These are phyloP conservation scores for Euglossa dilemma DNA, from an alignment of 1,140 invertebrate species.

Conservation along the genomic window DNA sequence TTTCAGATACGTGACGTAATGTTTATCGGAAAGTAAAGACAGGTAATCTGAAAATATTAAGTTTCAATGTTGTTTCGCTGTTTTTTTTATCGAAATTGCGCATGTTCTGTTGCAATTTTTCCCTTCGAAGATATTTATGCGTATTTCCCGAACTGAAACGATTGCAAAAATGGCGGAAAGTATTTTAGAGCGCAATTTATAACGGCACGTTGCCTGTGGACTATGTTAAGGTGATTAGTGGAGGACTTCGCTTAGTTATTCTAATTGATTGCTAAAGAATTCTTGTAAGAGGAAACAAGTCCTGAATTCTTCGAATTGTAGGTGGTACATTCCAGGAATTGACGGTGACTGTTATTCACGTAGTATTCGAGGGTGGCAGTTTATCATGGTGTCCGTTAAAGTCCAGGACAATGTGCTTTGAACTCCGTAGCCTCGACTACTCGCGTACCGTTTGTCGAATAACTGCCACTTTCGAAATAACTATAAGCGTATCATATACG, in stretches of 20 bases:
- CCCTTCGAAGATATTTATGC: background rate
- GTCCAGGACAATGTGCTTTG: background rate
- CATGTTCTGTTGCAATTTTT: background rate
- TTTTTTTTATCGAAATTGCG: background rate
- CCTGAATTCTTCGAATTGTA: slow-evolving; percentile 3
- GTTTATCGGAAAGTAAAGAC: no score
- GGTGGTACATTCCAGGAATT: slow-evolving; percentile 6
- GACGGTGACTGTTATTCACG: slow-evolving; percentile 1
- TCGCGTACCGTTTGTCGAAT: background rate
- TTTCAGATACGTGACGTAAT: no score
- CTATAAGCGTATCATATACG: background rate
- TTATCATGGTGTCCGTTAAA: background rate
- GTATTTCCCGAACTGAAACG: background rate
- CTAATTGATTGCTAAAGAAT: slow-evolving; percentile 14
- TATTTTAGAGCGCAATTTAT: background rate
- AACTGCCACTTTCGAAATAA: background rate
- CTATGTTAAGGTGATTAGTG: slow-evolving; percentile 10
- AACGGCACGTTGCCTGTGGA: background rate
- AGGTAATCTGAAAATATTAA: no score
- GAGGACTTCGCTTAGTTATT: slow-evolving; percentile 16
- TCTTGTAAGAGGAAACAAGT: slow-evolving; percentile 4
- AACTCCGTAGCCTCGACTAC: background rate
- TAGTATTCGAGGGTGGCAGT: background rate
- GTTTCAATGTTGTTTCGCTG: background rate
- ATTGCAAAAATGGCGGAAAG: background rate